Base-by-base conservation (phyloP, 2,888 invertebrate species). In the Scaptomyza polygonia region DNA sequence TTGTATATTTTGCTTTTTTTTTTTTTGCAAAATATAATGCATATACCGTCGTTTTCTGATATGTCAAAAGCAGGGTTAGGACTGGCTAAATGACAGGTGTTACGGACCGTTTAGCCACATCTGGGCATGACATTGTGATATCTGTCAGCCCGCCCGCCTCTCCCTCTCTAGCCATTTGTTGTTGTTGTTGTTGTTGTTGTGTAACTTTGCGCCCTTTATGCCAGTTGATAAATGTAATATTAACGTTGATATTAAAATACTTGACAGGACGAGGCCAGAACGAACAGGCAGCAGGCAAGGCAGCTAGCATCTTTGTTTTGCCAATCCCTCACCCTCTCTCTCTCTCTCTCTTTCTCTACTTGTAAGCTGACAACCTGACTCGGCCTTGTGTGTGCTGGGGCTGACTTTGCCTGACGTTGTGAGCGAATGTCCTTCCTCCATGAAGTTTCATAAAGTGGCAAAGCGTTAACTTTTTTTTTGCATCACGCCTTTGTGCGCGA, bases 231-330 rank as follows among this genome's bases (percentile, higher is more conserved):
- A 76, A 76, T 76, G 76, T 70, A 58, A 76, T 76, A 76, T 76
- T 76, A 76, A 76, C 76, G 76, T 70, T 76, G 66, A 76, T 76
- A 76, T 76, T 76, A 67, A 76, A 76, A 76, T 73, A 59, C 66
- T 67, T 70, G 76, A 76, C 76, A 70, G 73, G 49, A 34, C 42
- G 14, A 47, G 27, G 43, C 21, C 45, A 11, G 27, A 8, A 40
- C 30, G 47, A 18, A 32, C 18, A 29, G 29, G 11, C 29, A 39
- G 30, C 14, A 11, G 16, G 25, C 25, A 25, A 25, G 21, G 21
- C 3, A 4, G 25, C 25, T 25, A 25, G 25, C 25, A 25, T 0
- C 5, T 39, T 14, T 45, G 47, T 43, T 64, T 45, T 49, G 44
- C 54, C 55, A 25, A 21, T 30, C 42, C 5, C 25, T 5, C 34